A percentile compares a stretch with the other conserved stretches of the same genome.
phyloP scores from a whole-genome alignment of 2,888 invertebrate species.

The Mythimna albipuncta region DNA sequence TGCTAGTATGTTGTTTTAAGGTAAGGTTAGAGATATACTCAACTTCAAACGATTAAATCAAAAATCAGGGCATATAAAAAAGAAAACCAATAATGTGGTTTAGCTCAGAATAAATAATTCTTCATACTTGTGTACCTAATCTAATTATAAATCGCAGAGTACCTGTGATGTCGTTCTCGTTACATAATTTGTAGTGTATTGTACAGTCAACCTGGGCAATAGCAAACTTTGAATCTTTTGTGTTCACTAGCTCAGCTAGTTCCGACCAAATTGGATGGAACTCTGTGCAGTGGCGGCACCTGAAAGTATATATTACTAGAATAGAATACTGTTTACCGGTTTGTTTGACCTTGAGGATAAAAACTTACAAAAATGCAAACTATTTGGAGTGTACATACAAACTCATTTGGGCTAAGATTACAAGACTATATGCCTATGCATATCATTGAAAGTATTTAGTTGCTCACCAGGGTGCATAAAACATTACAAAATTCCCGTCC shows the following conservation, averaged over 20 bases:
- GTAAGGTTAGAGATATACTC: no score
- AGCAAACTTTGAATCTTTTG: constrained; percentile 91
- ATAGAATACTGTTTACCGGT: neutral
- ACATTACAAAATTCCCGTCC: constrained; percentile 94
- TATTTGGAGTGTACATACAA: neutral
- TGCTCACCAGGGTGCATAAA: constrained; percentile 95
- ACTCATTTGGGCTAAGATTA: neutral
- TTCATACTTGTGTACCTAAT: neutral
- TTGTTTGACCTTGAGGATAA: neutral
- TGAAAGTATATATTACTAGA: constrained; percentile 72
- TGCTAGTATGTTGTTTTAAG: no score
- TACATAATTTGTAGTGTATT: constrained; percentile 92
- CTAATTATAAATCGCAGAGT: constrained; percentile 28
- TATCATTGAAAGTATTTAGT: neutral
- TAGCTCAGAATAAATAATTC: neutral
- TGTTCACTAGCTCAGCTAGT: constrained; percentile 93
- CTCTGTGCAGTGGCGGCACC: constrained; percentile 96
- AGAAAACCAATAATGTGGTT: neutral
- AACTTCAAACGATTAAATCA: no score
- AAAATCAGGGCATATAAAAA: no score
- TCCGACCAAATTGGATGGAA: constrained; percentile 94
- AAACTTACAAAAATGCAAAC: neutral
- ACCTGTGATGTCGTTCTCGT: constrained; percentile 94
- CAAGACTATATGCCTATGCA: neutral
- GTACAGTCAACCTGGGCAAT: constrained; percentile 96